phyloP scores from a whole-genome alignment of 1,140 invertebrate genomes.

The Melitaea cinxia region DNA sequence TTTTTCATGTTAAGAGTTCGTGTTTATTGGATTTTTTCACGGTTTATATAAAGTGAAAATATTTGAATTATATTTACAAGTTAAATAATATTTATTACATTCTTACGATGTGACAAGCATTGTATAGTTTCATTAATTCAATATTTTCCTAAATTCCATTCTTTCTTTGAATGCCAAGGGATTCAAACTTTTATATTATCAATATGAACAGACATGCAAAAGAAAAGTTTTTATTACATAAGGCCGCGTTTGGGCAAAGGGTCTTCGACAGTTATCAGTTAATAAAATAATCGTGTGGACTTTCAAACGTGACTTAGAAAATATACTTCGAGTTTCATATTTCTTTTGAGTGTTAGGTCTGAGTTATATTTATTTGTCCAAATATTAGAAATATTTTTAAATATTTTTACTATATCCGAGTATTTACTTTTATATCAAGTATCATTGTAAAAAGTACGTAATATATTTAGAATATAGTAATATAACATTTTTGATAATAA shows the following conservation, averaged over 20 bases:
- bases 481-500: no score
- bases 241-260: not conserved
- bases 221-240: conserved; percentile 7
- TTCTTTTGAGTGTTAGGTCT: not conserved
- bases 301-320: conserved; percentile 13
- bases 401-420: not conserved
- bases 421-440: no score
- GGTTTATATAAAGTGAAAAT: not conserved
- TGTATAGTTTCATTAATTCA: no score
- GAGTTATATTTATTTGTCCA: not conserved
- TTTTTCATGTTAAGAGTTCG: conserved; percentile 25
- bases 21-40: not conserved
- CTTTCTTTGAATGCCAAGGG: not conserved
- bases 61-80: not conserved
- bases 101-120: no score
- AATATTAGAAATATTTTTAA: not conserved
- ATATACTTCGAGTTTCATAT: not conserved
- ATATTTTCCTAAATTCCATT: not conserved
- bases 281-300: conserved; percentile 15
- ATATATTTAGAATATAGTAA: no score
- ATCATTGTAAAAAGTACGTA: no score
- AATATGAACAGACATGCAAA: conserved; percentile 12
- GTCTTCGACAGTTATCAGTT: conserved; percentile 22
- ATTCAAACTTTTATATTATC: conserved; percentile 8
- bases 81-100: not conserved